Conservation (phyloP, 2,888 invertebrate species). For the Sabatieria punctata region DNA sequence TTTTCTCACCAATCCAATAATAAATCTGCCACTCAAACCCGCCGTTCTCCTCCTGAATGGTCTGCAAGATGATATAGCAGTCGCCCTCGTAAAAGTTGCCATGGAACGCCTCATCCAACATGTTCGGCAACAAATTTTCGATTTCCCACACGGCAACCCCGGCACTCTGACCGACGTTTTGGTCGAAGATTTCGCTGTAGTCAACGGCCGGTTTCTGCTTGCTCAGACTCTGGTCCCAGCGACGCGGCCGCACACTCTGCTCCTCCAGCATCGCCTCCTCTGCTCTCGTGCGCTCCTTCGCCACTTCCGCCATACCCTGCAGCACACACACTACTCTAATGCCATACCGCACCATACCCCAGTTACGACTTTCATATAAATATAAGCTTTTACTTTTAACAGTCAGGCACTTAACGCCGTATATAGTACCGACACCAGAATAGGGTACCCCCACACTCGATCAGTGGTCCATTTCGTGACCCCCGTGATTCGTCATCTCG, state of each 20-base stretch:
- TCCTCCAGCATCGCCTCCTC: constrained; percentile 29
- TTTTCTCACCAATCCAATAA: constrained; percentile 91
- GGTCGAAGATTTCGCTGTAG: constrained; percentile 83
- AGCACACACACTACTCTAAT: constrained; percentile 14
- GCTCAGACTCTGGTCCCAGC: constrained; percentile 87
- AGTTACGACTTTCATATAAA: too few species aligned
- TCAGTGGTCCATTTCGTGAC: too few species aligned
- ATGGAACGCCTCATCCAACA: constrained; percentile 60
- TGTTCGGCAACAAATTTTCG: constrained; percentile 92
- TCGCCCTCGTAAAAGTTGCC: constrained; percentile 97
- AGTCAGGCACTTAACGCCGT: too few species aligned
- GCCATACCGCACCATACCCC: too few species aligned
- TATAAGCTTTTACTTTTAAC: too few species aligned
- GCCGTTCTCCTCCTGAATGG: constrained; percentile 51
- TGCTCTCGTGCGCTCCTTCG: constrained; percentile 48
- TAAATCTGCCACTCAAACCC: constrained; percentile 84
- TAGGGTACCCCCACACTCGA: too few species aligned
- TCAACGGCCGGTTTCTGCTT: constrained; percentile 89
- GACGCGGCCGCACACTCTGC: constrained; percentile 52
- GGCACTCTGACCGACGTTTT: constrained; percentile 60
- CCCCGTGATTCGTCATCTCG: too few species aligned
- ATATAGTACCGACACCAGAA: too few species aligned
- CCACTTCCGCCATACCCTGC: constrained; percentile 65
- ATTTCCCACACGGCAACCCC: constrained; percentile 92
- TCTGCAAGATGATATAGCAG: constrained; percentile 89